phyloP scores from a whole-genome alignment of 1,140 invertebrate genomes.

The Palaemon carinicauda region DNA sequence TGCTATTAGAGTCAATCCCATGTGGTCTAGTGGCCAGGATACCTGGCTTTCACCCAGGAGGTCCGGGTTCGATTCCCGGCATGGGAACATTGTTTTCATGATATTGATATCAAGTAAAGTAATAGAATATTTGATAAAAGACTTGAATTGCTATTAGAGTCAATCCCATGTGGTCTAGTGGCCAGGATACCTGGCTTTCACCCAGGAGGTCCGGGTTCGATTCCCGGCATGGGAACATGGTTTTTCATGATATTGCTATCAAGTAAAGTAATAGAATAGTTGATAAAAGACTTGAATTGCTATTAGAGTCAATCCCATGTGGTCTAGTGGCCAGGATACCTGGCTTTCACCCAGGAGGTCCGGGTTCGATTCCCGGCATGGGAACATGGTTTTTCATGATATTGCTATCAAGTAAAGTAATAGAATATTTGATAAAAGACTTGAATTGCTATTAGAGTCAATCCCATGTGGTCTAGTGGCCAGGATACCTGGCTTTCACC shows the following conservation, averaged over 20 bases:
- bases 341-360: constrained; percentile 66
- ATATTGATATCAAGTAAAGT: too few species aligned
- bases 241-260: too few species aligned
- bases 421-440: too few species aligned
- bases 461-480: constrained; percentile 65
- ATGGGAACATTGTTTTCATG: constrained; percentile 48
- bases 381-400: too few species aligned
- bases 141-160: too few species aligned
- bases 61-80: constrained; percentile 67
- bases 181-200: constrained; percentile 67
- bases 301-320: constrained; percentile 58
- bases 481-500: constrained; percentile 67
- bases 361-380: constrained; percentile 66
- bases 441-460: too few species aligned
- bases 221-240: constrained; percentile 63
- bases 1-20: constrained; percentile 23
- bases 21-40: constrained; percentile 68
- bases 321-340: constrained; percentile 67
- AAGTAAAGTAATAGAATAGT: too few species aligned
- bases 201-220: constrained; percentile 67
- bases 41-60: constrained; percentile 67
- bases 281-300: too few species aligned
- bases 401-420: too few species aligned
- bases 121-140: too few species aligned
- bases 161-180: constrained; percentile 64